Percentiles rank a stretch among this genome's conserved stretches.
phyloP scores from a whole-genome alignment of 1,140 invertebrate genomes.

The Drosophila ercepeae region DNA sequence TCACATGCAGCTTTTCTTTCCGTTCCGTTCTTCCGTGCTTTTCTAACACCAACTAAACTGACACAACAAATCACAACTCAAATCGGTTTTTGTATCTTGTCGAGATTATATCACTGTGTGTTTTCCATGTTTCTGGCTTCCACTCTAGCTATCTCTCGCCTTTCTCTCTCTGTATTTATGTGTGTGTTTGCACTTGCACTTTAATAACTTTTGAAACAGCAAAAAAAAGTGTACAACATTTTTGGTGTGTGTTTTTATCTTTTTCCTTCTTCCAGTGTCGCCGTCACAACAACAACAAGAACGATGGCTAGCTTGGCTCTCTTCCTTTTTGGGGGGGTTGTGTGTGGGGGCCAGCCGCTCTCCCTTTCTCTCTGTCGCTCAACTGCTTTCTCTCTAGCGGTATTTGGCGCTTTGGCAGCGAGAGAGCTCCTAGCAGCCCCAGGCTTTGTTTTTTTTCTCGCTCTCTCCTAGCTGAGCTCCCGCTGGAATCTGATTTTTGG shows the following conservation, averaged over 20 bases:
- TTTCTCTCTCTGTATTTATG: slow-evolving; percentile 18
- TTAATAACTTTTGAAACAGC: slow-evolving; percentile 11
- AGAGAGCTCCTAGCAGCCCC: neutral
- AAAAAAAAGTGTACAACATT: slow-evolving; percentile 21
- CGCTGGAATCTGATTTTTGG: neutral
- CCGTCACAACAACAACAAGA: slow-evolving; percentile 19
- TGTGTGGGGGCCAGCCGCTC: neutral
- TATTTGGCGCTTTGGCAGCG: neutral
- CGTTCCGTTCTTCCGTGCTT: no score
- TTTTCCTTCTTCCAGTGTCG: slow-evolving; percentile 3
- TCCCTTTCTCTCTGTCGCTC: slow-evolving; percentile 4
- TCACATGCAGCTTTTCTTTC: no score
- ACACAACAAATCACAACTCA: slow-evolving; percentile 51
- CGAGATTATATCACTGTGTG: slow-evolving; percentile 12
- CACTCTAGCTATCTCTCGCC: slow-evolving; percentile 13
- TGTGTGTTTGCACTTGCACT: slow-evolving; percentile 51
- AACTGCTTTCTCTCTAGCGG: neutral
- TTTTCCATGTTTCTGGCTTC: neutral
- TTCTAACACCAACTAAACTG: slow-evolving; percentile 14
- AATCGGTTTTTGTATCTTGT: slow-evolving; percentile 22
- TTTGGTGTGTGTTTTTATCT: slow-evolving; percentile 3
- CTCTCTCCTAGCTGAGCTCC: slow-evolving; percentile 16
- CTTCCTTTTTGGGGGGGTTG: neutral
- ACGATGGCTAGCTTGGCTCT: slow-evolving; percentile 9
- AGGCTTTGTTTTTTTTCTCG: no score